Base-by-base conservation (phyloP, 2,888 invertebrate species). In the Acheta domesticus region DNA sequence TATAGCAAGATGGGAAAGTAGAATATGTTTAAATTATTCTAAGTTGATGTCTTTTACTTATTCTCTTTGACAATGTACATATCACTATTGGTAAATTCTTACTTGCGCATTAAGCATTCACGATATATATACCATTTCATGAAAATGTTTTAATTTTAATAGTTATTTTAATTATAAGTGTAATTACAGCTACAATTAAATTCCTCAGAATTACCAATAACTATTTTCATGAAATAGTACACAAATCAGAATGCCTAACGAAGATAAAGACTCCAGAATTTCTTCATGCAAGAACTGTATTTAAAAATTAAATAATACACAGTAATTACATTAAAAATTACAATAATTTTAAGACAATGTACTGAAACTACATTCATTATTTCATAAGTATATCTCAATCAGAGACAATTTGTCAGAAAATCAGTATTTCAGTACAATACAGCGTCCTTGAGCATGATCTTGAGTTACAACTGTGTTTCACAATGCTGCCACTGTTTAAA, bases 281-380 rank as follows among this genome's bases (percentile, higher is more conserved):
- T 62, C 62, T 62, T 62, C 62, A 75, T 75, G 36, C 75, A 75
- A 23, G 16, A 75, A 75, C 16, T 75, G 75, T 21, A 75, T 75
- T 23, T 21, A 36, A 75, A 75, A 75, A 16, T 23, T 36, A 23
- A 75, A 20, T 2, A 76, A 62, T 50, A 74, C 75, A 49, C 50
- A 49, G 50, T 12, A 62, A 77, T 21, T 49, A 74, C 75, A 49
- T 77, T 77, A 77, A 16, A 62, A 77, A 14, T 49, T 36, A 77
- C 77, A 77, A 48, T 76, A 16, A 12, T 21, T 76, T 14, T 23
- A 14, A 48, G 36, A 36, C 48, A 77, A n/a, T 36, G 36, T 36
- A 36, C 36, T 36, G 36, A 36, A 36, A 36, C 36, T 36, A 36
- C 36, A 36, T 36, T 36, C 36, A 36, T 36, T 36, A 36, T 36